phyloP scores from a whole-genome alignment of 30 jellyfish, hydroid and myxozoan genomes.

The Pelagia noctiluca region DNA sequence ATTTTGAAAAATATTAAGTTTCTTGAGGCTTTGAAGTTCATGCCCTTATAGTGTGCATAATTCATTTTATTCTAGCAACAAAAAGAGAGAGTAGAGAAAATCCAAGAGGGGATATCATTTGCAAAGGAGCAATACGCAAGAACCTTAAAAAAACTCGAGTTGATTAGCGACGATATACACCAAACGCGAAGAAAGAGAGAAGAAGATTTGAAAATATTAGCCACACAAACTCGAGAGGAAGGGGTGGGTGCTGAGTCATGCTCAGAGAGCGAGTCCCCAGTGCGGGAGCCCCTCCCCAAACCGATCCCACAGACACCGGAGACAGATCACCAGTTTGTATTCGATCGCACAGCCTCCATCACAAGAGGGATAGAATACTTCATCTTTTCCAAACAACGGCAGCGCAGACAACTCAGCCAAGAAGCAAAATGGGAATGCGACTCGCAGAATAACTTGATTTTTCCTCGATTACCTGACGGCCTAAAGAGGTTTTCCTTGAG shows the following conservation, averaged over 20 bases:
- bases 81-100: slow-evolving; percentile 76
- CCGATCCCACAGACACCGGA: not conserved
- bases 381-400: not conserved
- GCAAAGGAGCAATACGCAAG: slow-evolving; percentile 84
- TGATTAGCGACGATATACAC: slow-evolving; percentile 4
- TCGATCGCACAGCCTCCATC: not conserved
- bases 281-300: not conserved
- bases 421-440: not conserved
- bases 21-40: too few species aligned
- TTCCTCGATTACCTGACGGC: not conserved
- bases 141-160: not conserved
- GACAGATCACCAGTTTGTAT: not conserved
- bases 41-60: not conserved
- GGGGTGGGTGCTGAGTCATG: slow-evolving; percentile 17
- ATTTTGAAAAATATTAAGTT: not conserved
- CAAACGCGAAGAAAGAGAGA: not conserved
- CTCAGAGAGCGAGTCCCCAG: not conserved
- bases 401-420: too few species aligned
- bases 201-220: not conserved
- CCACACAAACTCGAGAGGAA: not conserved
- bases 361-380: not conserved
- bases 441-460: not conserved
- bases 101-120: slow-evolving; percentile 66
- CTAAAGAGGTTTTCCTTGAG: not conserved
- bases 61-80: slow-evolving; percentile 57